Evolutionary conservation across 2,797 vertebrate species (phyloP), one percentile per base, ranked within the genome.

Genomic region (Tenualosa ilisha): DNA sequence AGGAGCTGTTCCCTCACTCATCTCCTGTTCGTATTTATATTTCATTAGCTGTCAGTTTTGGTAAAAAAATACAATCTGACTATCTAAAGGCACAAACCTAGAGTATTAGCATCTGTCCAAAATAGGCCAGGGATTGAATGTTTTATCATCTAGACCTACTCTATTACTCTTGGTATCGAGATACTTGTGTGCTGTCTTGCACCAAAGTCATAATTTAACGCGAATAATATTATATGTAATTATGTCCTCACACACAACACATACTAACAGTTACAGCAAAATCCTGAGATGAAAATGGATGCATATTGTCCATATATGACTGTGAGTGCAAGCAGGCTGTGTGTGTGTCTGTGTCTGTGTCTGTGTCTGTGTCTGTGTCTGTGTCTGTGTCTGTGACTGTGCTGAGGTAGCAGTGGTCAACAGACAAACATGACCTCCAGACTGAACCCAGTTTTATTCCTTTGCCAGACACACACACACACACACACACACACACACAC

Each of bases 381-480:
- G 68, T 75, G 68, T 75, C 31, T 40, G 68, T 68, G 63, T 31
- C n/a, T 63, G 65, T 72, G 65, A 37, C 26, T 40, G 65, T 40
- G 7, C 37, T 43, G 20, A 75, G 31, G 31, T 75, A 40, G 63
- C 84, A 81, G 82, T 26, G 85, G 54, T 79, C 84, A 81, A 22
- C 43, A 75, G 81, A 84, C 59, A 82, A 85, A 61, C 84, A 79
- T 86, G 61, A 65, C n/a, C 56, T 79, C 15, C 72, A 79, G 72
- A 79, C 40, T 75, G 37, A 20, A 40, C 68, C 17, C 5, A 79
- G 72, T 46, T 79, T 22, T 79, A 79, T 72, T 72, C 26, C 31
- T 72, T 40, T 40, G 65, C 26, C 59, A 63, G 8, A 40, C 26
- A 68, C 63, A 68, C 63, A 68, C 63, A 63, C 22, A 31, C 7